phyloP scores from a whole-genome alignment of 2,888 invertebrate genomes.

The Dryobota labecula region DNA sequence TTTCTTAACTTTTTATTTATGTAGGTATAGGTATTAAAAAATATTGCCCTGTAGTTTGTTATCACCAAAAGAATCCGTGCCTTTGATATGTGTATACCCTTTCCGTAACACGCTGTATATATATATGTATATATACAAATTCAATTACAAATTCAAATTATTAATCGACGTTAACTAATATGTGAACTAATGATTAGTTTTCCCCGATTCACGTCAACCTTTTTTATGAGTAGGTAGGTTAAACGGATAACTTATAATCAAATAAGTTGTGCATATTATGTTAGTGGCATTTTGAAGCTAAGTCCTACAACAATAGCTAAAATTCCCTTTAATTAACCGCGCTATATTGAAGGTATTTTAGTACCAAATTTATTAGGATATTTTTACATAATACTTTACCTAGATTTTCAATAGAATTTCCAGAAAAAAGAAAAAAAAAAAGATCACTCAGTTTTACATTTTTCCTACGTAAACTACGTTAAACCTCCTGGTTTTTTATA shows the following conservation, averaged over 20 bases:
- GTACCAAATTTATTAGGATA: neutral
- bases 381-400: constrained; percentile 4
- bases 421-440: constrained; percentile 2
- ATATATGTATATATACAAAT: too few relatives aligned
- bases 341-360: neutral
- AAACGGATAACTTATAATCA: neutral
- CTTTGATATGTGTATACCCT: too few relatives aligned
- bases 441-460: neutral
- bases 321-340: neutral
- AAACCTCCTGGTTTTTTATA: constrained; percentile 15
- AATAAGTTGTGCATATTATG: neutral
- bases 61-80: too few relatives aligned
- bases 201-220: too few relatives aligned
- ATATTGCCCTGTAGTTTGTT: too few relatives aligned
- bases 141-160: too few relatives aligned
- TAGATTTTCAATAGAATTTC: constrained; percentile 6
- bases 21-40: too few relatives aligned
- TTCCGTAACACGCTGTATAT: too few relatives aligned
- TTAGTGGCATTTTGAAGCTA: neutral
- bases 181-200: neutral
- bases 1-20: too few relatives aligned
- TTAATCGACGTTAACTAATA: constrained; percentile 16
- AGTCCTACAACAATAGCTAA: neutral
- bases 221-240: neutral
- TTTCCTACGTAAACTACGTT: constrained; percentile 30